phyloP scores from a whole-genome alignment of 2,113 vertebrate genomes.

The Pavo muticus region DNA sequence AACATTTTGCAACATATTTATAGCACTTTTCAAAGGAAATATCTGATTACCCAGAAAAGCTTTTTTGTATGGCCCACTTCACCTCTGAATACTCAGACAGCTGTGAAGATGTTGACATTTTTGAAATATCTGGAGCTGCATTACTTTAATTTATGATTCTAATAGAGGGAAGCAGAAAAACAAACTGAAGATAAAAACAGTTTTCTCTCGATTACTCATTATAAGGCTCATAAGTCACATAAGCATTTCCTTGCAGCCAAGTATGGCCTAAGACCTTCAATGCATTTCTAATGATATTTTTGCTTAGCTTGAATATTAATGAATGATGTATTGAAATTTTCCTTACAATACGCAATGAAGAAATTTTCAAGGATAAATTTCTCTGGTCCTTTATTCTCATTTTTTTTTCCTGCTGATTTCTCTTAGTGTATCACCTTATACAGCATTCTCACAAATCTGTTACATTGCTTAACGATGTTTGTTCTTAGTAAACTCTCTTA shows the following conservation, averaged over 20 bases:
- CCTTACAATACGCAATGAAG: background rate
- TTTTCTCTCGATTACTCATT: background rate
- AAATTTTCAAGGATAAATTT: background rate
- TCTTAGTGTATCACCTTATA: rapidly evolving
- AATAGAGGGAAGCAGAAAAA: background rate
- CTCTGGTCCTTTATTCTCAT: background rate
- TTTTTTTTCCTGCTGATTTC: background rate
- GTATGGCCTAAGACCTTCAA: conserved; percentile 16
- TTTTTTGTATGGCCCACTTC: background rate
- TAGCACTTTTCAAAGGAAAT: background rate
- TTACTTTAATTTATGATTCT: background rate
- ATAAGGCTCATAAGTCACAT: conserved; percentile 31
- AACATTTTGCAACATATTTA: background rate
- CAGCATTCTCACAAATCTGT: background rate
- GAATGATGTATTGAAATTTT: background rate
- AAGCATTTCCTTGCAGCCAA: conserved; percentile 17
- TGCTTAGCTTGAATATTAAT: conserved; percentile 42
- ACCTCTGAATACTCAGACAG: background rate
- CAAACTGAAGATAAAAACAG: background rate
- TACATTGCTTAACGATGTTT: background rate
- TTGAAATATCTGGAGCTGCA: background rate
- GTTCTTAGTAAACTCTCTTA: background rate
- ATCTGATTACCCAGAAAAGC: background rate
- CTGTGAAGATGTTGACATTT: background rate
- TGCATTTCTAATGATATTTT: conserved; percentile 29